Base-by-base conservation (phyloP, 2,113 vertebrate genomes). In the Alligator mississippiensis region DNA sequence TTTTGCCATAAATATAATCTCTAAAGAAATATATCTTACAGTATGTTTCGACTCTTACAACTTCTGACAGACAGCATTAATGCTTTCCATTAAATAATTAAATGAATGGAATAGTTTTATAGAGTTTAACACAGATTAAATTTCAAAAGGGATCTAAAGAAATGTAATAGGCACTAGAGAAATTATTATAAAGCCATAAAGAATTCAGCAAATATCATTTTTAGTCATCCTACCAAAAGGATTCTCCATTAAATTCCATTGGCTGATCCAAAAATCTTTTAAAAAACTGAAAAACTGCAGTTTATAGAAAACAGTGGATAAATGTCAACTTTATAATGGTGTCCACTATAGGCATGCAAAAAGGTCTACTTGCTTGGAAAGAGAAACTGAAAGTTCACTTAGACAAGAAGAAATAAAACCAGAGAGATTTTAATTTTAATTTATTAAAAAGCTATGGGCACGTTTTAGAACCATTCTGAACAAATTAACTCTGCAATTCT, bases 381-480 rank as follows among this genome's bases (percentile, higher is more conserved):
- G 15, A 15, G 59, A 80, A 80, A 80, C 24, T 30, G 61, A 24
- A 80, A 79, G 30, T 14, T 38, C 30, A 34, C 77, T 61, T n/a
- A 60, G 30, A 61, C 15, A 34, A 25, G 60, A 13, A 57, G 75
- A 80, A 15, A 83, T 91, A 74, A 77, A 95, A 64, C 1, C 84
- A 22, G 18, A 72, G 24, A 30, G 34, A 6, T 11, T 84, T 92
- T 91, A 59, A 89, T 76, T 79, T 84, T n/a, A 14, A 10, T 15
- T 13, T 22, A 19, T 21, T 78, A 92, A 77, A 93, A 93, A 82
- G 82, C 81, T 90, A 92, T 91, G 93, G 90, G 91, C 88, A 94
- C 16, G 12, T 0, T 0, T 63, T 27, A 75, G 86, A 90, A 96
- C 58, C 89, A 47, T 82, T 82, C 77, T 62, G 28, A 59, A 60